These are phyloP conservation scores for Thryonomys swinderianus DNA, from an alignment of 2,113 vertebrate species.

Conservation along the genomic window DNA sequence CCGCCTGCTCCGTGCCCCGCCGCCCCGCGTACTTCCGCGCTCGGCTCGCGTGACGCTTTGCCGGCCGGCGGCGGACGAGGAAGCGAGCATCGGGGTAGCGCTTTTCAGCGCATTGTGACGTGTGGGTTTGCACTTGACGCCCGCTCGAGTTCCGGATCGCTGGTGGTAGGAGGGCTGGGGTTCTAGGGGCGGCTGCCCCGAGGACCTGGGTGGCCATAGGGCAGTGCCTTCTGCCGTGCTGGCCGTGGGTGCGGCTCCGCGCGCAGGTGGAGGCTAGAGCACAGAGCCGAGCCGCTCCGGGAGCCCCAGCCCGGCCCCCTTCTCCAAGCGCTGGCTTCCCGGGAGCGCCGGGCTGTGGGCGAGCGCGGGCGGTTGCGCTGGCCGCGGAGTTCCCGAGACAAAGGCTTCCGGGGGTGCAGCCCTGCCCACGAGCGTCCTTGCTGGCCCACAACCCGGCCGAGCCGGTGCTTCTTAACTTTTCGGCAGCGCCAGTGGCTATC, in stretches of 20 bases:
- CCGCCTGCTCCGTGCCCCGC: not conserved
- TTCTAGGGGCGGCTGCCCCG: not conserved
- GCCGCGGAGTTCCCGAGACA: constrained; percentile 46
- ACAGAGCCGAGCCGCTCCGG: not conserved
- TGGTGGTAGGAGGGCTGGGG: not conserved
- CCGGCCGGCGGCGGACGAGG: not conserved
- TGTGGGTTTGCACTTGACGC: not conserved
- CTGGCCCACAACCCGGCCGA: rapidly evolving
- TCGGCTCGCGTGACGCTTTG: constrained; percentile 23
- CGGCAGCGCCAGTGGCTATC: not conserved
- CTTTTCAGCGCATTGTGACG: not conserved
- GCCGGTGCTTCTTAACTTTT: not conserved
- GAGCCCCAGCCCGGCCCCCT: not conserved
- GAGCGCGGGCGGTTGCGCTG: not conserved
- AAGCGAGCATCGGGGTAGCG: rapidly evolving
- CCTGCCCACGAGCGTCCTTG: not conserved
- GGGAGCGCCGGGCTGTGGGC: not conserved
- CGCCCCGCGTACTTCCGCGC: constrained; percentile 49
- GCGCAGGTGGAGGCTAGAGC: not conserved
- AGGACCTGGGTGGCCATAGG: not conserved
- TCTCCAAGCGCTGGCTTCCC: not conserved
- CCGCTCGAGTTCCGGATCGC: not conserved
- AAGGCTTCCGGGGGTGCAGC: constrained; percentile 62
- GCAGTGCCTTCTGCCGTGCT: not conserved
- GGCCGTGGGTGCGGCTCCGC: not conserved